A percentile compares a stretch with the other conserved stretches of the same genome.
Conservation (phyloP, 1,140 invertebrate species). For the Drosophila persimilis region DNA sequence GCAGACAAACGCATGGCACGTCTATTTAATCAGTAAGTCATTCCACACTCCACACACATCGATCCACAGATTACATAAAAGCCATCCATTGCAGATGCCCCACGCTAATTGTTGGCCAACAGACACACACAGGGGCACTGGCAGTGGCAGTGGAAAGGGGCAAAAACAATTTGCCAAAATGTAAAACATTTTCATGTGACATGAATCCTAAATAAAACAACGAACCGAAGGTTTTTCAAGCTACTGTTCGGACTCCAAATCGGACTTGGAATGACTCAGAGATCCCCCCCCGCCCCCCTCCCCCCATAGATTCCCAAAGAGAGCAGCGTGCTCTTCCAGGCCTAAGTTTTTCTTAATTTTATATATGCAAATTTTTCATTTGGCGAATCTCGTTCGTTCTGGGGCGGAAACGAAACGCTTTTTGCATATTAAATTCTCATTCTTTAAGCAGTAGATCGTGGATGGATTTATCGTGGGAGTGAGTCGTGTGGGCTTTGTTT, state of each 20-base stretch:
- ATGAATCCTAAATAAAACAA: slow-evolving; percentile 59
- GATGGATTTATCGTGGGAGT: slow-evolving; percentile 65
- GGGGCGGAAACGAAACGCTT: slow-evolving; percentile 68
- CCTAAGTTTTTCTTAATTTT: slow-evolving; percentile 49
- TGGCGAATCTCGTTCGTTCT: slow-evolving; percentile 26
- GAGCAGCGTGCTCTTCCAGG: slow-evolving; percentile 7
- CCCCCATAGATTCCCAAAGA: too few species aligned
- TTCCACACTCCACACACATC: neutral
- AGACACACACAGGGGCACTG: slow-evolving; percentile 37
- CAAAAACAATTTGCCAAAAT: slow-evolving; percentile 53
- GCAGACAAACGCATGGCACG: slow-evolving; percentile 28
- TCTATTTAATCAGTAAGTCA: slow-evolving; percentile 43
- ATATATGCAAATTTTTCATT: slow-evolving; percentile 76
- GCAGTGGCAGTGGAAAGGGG: slow-evolving; percentile 23
- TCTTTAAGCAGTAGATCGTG: slow-evolving; percentile 31
- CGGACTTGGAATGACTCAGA: slow-evolving; percentile 36
- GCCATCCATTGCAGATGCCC: slow-evolving; percentile 18
- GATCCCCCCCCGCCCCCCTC: neutral
- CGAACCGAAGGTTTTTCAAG: slow-evolving; percentile 6
- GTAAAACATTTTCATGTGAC: slow-evolving; percentile 68
- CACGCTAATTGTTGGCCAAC: slow-evolving; percentile 64
- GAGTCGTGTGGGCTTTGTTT: slow-evolving; percentile 23
- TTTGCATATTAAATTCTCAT: slow-evolving; percentile 63
- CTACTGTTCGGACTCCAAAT: slow-evolving; percentile 42
- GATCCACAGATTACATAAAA: slow-evolving; percentile 40